phyloP scores from a whole-genome alignment of 2,888 invertebrate genomes.

The Podotricha telesiphe region DNA sequence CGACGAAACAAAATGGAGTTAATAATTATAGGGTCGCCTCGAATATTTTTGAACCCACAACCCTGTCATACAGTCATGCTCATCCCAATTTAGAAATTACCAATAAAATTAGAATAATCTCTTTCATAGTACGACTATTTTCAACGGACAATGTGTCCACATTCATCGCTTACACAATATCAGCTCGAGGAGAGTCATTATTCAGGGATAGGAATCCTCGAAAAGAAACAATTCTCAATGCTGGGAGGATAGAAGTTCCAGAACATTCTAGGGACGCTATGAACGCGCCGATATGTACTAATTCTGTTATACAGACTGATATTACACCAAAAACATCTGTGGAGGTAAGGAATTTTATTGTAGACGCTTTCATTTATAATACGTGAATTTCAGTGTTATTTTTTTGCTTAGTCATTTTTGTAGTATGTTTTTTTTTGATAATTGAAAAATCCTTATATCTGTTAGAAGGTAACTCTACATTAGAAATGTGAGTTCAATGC shows the following conservation, averaged over 20 bases:
- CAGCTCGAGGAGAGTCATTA: conserved; percentile 60
- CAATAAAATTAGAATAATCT: not conserved
- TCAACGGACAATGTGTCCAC: conserved; percentile 58
- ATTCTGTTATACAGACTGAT: conserved; percentile 68
- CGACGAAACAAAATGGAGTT: too few relatives aligned
- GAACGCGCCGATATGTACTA: conserved; percentile 57
- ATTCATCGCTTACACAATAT: conserved; percentile 75
- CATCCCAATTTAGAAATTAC: too few relatives aligned
- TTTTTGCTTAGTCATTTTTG: too few relatives aligned
- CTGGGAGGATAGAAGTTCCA: conserved; percentile 58
- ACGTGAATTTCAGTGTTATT: too few relatives aligned
- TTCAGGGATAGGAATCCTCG: conserved; percentile 63
- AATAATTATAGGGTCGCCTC: too few relatives aligned
- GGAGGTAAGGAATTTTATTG: conserved; percentile 54
- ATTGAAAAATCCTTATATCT: too few relatives aligned
- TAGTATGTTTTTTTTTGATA: too few relatives aligned
- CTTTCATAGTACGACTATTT: conserved; percentile 61
- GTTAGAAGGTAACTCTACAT: too few relatives aligned
- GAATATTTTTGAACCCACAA: not conserved
- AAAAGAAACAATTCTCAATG: conserved; percentile 56
- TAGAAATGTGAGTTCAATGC: too few relatives aligned
- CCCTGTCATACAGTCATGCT: not conserved
- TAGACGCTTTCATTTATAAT: too few relatives aligned
- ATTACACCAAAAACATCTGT: conserved; percentile 66
- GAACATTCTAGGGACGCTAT: conserved; percentile 51